Conservation (phyloP, 2,888 invertebrate genomes). For the Netelia inedita region DNA sequence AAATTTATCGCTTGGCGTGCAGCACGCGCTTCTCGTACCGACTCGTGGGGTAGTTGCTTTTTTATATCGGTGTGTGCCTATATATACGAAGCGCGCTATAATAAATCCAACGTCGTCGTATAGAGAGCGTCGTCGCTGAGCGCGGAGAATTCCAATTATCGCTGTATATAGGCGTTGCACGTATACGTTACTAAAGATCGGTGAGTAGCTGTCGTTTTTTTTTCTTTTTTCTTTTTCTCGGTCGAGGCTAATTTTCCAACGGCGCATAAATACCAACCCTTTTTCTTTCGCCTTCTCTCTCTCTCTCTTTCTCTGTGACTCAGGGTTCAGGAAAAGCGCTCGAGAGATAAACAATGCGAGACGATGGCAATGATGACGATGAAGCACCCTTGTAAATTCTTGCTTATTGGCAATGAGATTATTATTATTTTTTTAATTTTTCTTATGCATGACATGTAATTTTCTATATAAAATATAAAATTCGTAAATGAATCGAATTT, state of each 20-base stretch:
- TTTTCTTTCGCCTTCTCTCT: no score
- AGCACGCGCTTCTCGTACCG: constrained; percentile 50
- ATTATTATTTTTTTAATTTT: no score
- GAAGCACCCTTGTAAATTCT: background rate
- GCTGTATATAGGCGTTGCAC: constrained; percentile 23
- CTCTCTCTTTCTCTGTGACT: background rate
- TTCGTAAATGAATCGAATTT: no score
- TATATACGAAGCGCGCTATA: constrained; percentile 26
- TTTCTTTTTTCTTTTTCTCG: constrained; percentile 30
- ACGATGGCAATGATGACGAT: background rate
- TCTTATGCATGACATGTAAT: no score
- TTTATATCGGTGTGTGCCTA: constrained; percentile 39
- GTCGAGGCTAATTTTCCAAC: constrained; percentile 55
- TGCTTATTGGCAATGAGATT: no score
- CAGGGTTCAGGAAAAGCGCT: constrained; percentile 14
- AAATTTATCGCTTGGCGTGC: constrained; percentile 66
- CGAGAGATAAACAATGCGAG: constrained; percentile 32
- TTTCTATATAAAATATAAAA: no score
- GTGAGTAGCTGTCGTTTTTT: constrained; percentile 27
- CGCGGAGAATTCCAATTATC: constrained; percentile 62
- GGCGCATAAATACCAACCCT: constrained; percentile 39
- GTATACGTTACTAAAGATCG: constrained; percentile 4
- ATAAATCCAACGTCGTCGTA: constrained; percentile 51
- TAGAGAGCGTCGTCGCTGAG: constrained; percentile 15
- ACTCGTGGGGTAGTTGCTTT: constrained; percentile 20